A percentile compares a stretch with the other conserved stretches of the same genome.
These are phyloP conservation scores for Brachionus paranguensis DNA, from an alignment of 1,140 invertebrate species.

Conservation along the genomic window DNA sequence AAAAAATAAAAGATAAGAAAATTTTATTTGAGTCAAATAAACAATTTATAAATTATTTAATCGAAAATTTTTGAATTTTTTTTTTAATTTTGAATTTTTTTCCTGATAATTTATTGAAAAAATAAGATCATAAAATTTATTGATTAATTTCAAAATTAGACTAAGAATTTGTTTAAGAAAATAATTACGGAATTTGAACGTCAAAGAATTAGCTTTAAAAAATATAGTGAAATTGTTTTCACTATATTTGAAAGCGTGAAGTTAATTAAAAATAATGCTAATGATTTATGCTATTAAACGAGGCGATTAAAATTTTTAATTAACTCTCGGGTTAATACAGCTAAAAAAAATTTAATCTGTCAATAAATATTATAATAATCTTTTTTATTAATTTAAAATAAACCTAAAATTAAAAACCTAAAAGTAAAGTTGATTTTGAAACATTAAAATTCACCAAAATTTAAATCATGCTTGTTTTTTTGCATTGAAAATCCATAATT, in stretches of 20 bases:
- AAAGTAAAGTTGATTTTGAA: background rate
- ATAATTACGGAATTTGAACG: no score
- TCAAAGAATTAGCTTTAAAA: background rate
- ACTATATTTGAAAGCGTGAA: background rate
- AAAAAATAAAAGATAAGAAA: background rate
- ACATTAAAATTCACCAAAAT: background rate
- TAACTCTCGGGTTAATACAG: background rate
- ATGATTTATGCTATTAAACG: background rate
- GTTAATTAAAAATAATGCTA: background rate
- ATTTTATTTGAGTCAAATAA: background rate
- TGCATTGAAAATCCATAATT: background rate
- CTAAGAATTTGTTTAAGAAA: no score
- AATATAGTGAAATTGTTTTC: background rate
- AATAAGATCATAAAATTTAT: no score
- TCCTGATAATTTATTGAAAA: no score
- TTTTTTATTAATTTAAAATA: background rate
- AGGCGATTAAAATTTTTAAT: background rate
- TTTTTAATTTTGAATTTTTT: no score
- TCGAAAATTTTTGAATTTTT: background rate
- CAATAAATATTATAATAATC: background rate
- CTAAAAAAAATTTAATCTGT: background rate
- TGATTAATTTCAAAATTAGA: no score
- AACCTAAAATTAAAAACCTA: background rate
- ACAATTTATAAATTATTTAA: background rate
- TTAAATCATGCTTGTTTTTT: slow-evolving; percentile 4